Conservation (phyloP, 2,888 invertebrate species). For the Chrysolina americana region DNA sequence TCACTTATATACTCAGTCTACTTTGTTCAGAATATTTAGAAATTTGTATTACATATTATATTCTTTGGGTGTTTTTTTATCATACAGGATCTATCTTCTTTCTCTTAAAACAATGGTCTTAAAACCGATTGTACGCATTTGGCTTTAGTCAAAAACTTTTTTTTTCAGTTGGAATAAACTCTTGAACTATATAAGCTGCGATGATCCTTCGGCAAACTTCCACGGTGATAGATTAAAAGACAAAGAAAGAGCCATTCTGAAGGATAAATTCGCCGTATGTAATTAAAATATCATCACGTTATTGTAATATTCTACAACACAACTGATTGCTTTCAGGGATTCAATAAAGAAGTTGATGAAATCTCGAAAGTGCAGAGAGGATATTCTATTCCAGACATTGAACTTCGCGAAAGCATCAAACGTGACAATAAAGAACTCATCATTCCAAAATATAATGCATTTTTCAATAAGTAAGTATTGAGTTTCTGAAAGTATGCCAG, state of each 20-base stretch:
- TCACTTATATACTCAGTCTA: too few species aligned
- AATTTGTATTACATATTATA: too few species aligned
- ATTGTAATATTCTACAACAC: not conserved
- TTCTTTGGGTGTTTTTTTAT: too few species aligned
- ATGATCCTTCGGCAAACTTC: slow-evolving; percentile 77
- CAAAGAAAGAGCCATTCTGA: slow-evolving; percentile 87
- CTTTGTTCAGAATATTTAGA: too few species aligned
- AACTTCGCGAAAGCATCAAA: slow-evolving; percentile 89
- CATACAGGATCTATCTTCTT: too few species aligned
- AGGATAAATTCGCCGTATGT: slow-evolving; percentile 90
- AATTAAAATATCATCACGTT: slow-evolving; percentile 3
- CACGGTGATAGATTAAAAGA: slow-evolving; percentile 83
- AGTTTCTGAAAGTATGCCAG: not conserved
- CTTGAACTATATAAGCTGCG: slow-evolving; percentile 80
- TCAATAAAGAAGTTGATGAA: slow-evolving; percentile 97
- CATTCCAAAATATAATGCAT: slow-evolving; percentile 87
- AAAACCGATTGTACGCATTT: too few species aligned
- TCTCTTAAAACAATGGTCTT: too few species aligned
- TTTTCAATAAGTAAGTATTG: slow-evolving; percentile 78
- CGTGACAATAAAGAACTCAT: slow-evolving; percentile 91
- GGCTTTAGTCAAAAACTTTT: slow-evolving; percentile 13
- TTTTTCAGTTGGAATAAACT: slow-evolving; percentile 85
- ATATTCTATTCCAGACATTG: slow-evolving; percentile 94
- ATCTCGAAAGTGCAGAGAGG: slow-evolving; percentile 86
- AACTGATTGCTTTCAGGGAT: slow-evolving; percentile 76